These are phyloP conservation scores for Macrophya alboannulata DNA, from an alignment of 2,888 invertebrate genomes.

Conservation along the genomic window DNA sequence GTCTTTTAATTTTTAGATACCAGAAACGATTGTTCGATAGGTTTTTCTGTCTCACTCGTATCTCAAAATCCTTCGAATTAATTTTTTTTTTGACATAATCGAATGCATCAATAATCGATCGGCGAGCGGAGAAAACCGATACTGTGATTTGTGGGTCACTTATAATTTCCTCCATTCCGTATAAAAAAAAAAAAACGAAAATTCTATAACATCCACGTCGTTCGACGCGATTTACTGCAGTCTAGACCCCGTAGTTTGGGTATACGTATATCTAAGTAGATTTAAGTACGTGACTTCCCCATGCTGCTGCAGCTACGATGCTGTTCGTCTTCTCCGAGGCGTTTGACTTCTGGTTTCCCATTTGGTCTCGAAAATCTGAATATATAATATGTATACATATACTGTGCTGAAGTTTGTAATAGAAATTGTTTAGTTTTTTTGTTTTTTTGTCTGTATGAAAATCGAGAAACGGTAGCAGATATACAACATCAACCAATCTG, in stretches of 20 bases:
- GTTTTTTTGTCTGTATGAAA: no score
- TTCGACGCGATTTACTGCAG: background rate
- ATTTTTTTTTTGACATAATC: background rate
- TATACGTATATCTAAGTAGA: background rate
- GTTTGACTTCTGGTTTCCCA: background rate
- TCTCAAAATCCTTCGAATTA: background rate
- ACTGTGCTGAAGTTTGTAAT: no score
- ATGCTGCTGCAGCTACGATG: slow-evolving; percentile 4
- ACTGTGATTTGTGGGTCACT: slow-evolving; percentile 22
- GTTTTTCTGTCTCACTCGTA: no score
- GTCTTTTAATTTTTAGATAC: no score
- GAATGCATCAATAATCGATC: slow-evolving; percentile 1
- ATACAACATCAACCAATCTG: no score
- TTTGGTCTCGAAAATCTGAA: background rate
- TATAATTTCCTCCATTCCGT: slow-evolving; percentile 16
- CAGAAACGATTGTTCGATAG: no score
- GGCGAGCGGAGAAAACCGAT: slow-evolving; percentile 1
- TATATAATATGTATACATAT: no score
- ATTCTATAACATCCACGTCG: background rate
- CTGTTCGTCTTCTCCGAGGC: background rate
- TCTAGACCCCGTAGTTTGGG: background rate
- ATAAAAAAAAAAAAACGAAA: background rate
- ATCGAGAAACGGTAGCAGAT: no score
- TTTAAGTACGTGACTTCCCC: background rate
- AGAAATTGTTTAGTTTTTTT: no score